Percentiles rank a stretch among this genome's conserved stretches.
Evolutionary conservation across 2,113 vertebrate genomes (phyloP).

Genomic region (Prochilodus magdalenae): DNA sequence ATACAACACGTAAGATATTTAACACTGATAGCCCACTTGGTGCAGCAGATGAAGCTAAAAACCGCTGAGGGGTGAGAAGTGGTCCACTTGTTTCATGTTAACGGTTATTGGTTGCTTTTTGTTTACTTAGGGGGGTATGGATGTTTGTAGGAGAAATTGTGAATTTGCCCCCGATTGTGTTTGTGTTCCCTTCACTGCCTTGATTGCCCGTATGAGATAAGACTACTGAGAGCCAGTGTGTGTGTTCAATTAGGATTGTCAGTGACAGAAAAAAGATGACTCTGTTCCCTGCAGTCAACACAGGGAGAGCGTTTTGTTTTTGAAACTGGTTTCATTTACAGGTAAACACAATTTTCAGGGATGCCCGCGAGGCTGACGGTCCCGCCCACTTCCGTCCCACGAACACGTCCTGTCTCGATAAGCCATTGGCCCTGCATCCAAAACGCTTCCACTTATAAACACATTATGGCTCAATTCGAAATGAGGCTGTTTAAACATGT

Average conservation of each 20-base stretch:
- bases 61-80: background rate
- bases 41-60: background rate
- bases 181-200: conserved; percentile 22
- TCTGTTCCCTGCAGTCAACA: conserved; percentile 41
- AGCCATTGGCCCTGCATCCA: background rate
- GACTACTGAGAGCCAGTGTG: conserved; percentile 42
- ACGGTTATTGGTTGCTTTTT: conserved; percentile 24
- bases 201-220: conserved; percentile 18
- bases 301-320: conserved; percentile 52
- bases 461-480: conserved; percentile 14
- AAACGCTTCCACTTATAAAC: conserved; percentile 26
- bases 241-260: conserved; percentile 60
- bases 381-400: background rate
- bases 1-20: background rate
- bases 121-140: background rate
- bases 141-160: conserved; percentile 35
- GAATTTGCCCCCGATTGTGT: background rate
- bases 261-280: conserved; percentile 51
- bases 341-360: conserved; percentile 57
- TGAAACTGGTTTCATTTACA: conserved; percentile 52
- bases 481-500: conserved; percentile 24
- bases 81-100: background rate
- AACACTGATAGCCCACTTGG: background rate
- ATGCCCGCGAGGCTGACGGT: conserved; percentile 37
- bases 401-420: too few species aligned